A percentile compares a stretch with the other conserved stretches of the same genome.
phyloP scores from a whole-genome alignment of 2,113 vertebrate species.

The Thamnophis sirtalis region DNA sequence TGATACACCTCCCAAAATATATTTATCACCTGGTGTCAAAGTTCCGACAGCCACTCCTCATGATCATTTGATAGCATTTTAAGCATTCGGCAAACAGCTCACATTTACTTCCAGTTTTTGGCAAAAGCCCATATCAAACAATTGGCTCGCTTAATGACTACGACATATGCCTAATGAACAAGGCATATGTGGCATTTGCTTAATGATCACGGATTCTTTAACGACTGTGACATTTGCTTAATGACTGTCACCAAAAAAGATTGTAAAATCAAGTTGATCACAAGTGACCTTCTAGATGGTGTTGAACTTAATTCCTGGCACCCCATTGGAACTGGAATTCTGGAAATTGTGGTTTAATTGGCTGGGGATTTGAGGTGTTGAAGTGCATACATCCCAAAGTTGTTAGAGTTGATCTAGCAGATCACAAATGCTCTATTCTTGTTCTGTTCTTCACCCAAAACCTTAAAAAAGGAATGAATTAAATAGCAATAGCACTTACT shows the following conservation, averaged over 20 bases:
- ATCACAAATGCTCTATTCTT: not conserved
- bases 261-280: not conserved
- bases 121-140: not conserved
- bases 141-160: not conserved
- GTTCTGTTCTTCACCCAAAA: not conserved
- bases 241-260: not conserved
- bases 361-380: not conserved
- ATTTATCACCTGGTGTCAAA: not conserved
- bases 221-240: not conserved
- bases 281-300: not conserved
- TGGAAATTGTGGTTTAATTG: not conserved
- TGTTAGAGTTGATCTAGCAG: not conserved
- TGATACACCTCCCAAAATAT: not conserved
- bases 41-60: not conserved
- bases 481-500: too few species aligned
- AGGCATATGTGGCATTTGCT: too few species aligned
- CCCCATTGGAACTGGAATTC: not conserved
- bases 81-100: too few species aligned
- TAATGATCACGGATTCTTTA: too few species aligned
- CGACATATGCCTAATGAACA: not conserved
- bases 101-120: not conserved
- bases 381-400: not conserved
- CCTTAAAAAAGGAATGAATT: not conserved
- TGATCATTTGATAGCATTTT: not conserved
- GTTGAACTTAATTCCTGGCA: not conserved